phyloP scores from a whole-genome alignment of 1,140 invertebrate genomes.

The Sycophaga agraensis region DNA sequence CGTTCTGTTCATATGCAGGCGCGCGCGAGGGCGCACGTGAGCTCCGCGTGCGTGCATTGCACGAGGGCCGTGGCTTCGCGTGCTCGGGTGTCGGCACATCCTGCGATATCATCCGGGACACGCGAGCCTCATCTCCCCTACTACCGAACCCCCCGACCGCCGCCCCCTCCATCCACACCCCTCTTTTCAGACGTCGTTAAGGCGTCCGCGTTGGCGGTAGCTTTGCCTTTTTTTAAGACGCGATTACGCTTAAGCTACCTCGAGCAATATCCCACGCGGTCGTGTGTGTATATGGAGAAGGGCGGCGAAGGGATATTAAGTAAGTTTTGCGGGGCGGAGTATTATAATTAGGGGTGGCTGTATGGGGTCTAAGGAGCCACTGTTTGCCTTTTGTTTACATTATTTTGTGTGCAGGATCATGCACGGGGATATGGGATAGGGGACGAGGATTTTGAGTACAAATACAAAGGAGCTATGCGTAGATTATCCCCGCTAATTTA shows the following conservation, averaged over 20 bases:
- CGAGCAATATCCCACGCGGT: not conserved
- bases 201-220: too few species aligned
- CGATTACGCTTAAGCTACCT: not conserved
- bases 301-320: not conserved
- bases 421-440: too few species aligned
- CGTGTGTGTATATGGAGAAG: not conserved
- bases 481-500: too few species aligned
- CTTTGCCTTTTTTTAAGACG: too few species aligned
- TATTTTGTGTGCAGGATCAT: too few species aligned
- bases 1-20: not conserved
- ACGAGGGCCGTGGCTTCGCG: not conserved
- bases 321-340: not conserved
- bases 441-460: too few species aligned
- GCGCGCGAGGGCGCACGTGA: not conserved
- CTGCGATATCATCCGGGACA: not conserved
- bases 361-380: too few species aligned
- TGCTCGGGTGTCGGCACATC: not conserved
- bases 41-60: not conserved
- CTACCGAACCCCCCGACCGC: not conserved
- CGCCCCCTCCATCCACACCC: too few species aligned
- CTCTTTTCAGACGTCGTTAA: too few species aligned
- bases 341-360: too few species aligned
- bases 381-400: too few species aligned
- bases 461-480: too few species aligned
- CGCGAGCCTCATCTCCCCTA: constrained; percentile 1